phyloP scores from a whole-genome alignment of 2,113 vertebrate species.

The Microtus richardsoni region DNA sequence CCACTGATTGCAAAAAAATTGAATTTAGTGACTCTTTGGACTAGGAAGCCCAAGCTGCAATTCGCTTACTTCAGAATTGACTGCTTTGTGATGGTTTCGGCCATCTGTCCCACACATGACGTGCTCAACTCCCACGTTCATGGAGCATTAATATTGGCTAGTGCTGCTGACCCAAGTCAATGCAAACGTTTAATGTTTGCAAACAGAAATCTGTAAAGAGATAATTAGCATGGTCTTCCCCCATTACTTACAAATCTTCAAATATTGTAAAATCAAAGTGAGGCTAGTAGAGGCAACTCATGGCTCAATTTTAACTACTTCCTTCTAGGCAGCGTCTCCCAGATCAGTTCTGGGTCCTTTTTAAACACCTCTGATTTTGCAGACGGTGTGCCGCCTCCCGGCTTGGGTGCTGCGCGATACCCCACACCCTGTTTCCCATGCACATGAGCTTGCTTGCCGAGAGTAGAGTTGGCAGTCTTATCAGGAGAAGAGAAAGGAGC shows the following conservation, averaged over 20 bases:
- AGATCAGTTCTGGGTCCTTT: slow-evolving; percentile 84
- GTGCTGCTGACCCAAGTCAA: slow-evolving; percentile 53
- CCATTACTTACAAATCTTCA: background rate
- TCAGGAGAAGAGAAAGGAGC: slow-evolving; percentile 86
- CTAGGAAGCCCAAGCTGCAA: slow-evolving; percentile 68
- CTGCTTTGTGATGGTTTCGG: slow-evolving; percentile 69
- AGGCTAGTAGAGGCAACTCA: background rate
- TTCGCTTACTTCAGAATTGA: slow-evolving; percentile 82
- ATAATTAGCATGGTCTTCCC: background rate
- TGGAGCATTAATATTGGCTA: slow-evolving; percentile 63
- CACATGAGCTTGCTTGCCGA: slow-evolving; percentile 87
- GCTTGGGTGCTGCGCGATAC: slow-evolving; percentile 73
- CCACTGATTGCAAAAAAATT: slow-evolving; percentile 80
- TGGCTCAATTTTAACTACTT: slow-evolving; percentile 64
- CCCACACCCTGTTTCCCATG: slow-evolving; percentile 85
- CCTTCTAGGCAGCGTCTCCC: slow-evolving; percentile 62
- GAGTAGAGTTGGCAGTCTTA: slow-evolving; percentile 89
- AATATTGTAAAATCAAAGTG: slow-evolving; percentile 64
- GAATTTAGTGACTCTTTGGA: slow-evolving; percentile 83
- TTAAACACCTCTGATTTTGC: slow-evolving; percentile 85
- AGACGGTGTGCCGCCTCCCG: slow-evolving; percentile 78
- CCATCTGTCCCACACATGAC: slow-evolving; percentile 82
- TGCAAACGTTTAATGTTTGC: slow-evolving; percentile 66
- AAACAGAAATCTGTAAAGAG: slow-evolving; percentile 67
- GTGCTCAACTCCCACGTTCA: background rate